A percentile compares a stretch with the other conserved stretches of the same genome.
These are phyloP conservation scores for Sinopyrophorus schimmeli DNA, from an alignment of 2,888 invertebrate species.

Conservation along the genomic window DNA sequence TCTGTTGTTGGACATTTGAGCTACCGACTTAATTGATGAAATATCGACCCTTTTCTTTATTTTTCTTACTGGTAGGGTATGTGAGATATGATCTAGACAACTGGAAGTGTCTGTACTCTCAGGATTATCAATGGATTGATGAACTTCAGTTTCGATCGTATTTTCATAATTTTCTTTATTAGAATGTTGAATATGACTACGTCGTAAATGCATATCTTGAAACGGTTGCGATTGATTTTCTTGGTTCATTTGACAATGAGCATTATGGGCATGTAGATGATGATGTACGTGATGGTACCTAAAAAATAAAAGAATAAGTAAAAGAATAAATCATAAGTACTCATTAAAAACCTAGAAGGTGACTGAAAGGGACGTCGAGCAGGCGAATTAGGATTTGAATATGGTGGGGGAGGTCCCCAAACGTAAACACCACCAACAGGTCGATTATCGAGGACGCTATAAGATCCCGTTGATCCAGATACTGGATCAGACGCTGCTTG, in stretches of 20 bases:
- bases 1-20: slow-evolving; percentile 43
- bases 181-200: slow-evolving; percentile 45
- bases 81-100: slow-evolving; percentile 57
- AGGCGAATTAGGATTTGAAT: slow-evolving; percentile 78
- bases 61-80: slow-evolving; percentile 61
- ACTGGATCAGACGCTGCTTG: slow-evolving; percentile 46
- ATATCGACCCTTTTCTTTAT: slow-evolving; percentile 60
- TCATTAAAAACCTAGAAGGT: slow-evolving; percentile 46
- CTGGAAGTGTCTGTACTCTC: slow-evolving; percentile 57
- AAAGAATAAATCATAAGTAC: background rate
- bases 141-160: slow-evolving; percentile 54
- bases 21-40: slow-evolving; percentile 54
- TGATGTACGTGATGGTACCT: slow-evolving; percentile 52
- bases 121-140: slow-evolving; percentile 51
- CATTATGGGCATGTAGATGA: slow-evolving; percentile 53
- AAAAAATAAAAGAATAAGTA: no score
- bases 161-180: slow-evolving; percentile 62
- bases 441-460: slow-evolving; percentile 63
- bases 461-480: slow-evolving; percentile 56
- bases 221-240: slow-evolving; percentile 48
- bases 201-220: slow-evolving; percentile 42
- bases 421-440: slow-evolving; percentile 62
- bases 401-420: slow-evolving; percentile 90
- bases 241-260: slow-evolving; percentile 54
- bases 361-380: slow-evolving; percentile 59